phyloP scores from a whole-genome alignment of 2,113 vertebrate genomes.

The Nesoenas mayeri region DNA sequence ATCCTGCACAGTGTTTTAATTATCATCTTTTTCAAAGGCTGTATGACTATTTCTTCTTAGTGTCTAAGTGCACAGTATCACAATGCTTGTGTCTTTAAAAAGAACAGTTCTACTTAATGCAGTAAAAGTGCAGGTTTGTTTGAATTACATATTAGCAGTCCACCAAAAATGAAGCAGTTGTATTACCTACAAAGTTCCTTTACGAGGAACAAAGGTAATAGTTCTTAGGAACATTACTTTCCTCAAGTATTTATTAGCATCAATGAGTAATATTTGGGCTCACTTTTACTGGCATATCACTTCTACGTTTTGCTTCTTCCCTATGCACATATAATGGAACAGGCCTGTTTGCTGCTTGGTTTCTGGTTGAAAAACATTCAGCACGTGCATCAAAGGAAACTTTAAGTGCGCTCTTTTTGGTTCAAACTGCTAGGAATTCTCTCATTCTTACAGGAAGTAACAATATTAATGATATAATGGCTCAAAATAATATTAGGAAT shows the following conservation, averaged over 20 bases:
- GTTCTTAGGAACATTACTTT: not conserved
- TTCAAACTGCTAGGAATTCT: not conserved
- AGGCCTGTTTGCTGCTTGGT: rapidly evolving
- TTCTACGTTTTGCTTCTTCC: not conserved
- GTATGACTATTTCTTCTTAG: not conserved
- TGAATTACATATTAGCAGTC: not conserved
- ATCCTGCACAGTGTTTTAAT: not conserved
- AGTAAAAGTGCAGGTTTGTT: not conserved
- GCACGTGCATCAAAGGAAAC: not conserved
- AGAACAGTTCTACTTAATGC: not conserved
- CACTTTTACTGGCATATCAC: not conserved
- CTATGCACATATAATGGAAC: not conserved
- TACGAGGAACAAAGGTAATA: not conserved
- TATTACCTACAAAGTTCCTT: not conserved
- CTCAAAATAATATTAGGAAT: not conserved
- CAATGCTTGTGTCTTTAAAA: not conserved
- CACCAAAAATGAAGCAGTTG: not conserved
- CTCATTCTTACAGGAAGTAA: not conserved
- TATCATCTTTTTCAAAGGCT: not conserved
- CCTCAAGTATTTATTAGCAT: not conserved
- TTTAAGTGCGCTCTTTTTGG: not conserved
- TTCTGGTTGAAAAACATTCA: not conserved
- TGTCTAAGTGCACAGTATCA: not conserved
- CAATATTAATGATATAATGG: not conserved
- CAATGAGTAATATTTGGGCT: not conserved